A percentile compares a stretch with the other conserved stretches of the same genome.
phyloP scores from a whole-genome alignment of 2,888 invertebrate genomes.

The Thumatha senex region DNA sequence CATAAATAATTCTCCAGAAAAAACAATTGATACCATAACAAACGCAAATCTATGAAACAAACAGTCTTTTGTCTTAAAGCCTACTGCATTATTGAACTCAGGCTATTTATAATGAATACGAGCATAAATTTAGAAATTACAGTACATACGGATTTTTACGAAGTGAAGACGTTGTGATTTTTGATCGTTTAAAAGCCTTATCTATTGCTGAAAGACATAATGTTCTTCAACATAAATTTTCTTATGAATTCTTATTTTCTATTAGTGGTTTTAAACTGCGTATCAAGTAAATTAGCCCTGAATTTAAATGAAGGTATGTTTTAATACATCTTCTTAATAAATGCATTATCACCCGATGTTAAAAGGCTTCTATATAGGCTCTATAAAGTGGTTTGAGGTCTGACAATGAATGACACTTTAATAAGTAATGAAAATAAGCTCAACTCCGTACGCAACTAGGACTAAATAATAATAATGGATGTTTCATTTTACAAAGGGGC shows the following conservation, averaged over 20 bases:
- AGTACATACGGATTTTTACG: too few relatives aligned
- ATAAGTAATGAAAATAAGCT: too few relatives aligned
- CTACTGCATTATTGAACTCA: not conserved
- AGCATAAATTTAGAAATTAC: too few relatives aligned
- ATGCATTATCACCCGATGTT: too few relatives aligned
- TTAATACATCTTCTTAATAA: too few relatives aligned
- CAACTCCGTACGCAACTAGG: too few relatives aligned
- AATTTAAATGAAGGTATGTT: not conserved
- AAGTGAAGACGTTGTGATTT: not conserved
- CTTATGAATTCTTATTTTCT: not conserved
- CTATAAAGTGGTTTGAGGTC: too few relatives aligned
- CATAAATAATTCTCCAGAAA: not conserved
- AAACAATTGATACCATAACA: conserved; percentile 2
- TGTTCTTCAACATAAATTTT: not conserved
- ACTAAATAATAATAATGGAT: too few relatives aligned
- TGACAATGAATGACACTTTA: too few relatives aligned
- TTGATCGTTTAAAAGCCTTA: not conserved
- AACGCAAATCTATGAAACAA: too few relatives aligned
- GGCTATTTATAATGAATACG: not conserved
- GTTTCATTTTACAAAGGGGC: too few relatives aligned
- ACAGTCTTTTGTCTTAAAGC: not conserved
- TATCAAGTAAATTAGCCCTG: not conserved
- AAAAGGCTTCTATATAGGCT: too few relatives aligned
- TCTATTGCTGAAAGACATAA: not conserved
- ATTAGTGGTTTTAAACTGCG: not conserved